phyloP scores from a whole-genome alignment of 92 coral and sea anemone genomes.

The Parazoanthus darwini region DNA sequence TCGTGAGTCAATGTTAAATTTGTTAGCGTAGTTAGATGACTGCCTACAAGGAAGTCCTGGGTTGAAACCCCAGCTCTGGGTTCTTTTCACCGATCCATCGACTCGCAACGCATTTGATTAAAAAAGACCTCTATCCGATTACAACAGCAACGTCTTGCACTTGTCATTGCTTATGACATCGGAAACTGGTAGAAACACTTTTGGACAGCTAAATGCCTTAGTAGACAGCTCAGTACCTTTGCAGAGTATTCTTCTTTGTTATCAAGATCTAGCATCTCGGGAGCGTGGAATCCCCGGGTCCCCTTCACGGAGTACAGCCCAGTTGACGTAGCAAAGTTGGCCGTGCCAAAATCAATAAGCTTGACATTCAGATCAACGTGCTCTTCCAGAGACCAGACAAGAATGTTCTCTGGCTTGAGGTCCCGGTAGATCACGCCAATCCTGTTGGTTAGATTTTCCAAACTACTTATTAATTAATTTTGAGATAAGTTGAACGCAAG shows the following conservation, averaged over 20 bases:
- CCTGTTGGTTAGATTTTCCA: not conserved
- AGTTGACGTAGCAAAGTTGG: conserved; percentile 87
- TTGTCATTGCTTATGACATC: not conserved
- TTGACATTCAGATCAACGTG: conserved; percentile 85
- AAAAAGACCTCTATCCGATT: too few species aligned
- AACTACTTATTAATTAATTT: not conserved
- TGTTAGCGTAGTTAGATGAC: too few species aligned
- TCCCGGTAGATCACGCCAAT: conserved; percentile 93
- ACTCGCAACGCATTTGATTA: too few species aligned
- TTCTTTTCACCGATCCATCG: too few species aligned
- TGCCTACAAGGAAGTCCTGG: too few species aligned
- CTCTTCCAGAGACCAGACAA: conserved; percentile 95
- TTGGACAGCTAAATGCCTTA: too few species aligned
- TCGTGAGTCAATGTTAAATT: too few species aligned
- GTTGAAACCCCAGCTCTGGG: too few species aligned
- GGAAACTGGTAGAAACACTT: not conserved
- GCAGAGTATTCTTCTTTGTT: conserved; percentile 77
- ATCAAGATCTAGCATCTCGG: conserved; percentile 89
- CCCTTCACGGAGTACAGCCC: conserved; percentile 80
- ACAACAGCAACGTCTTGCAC: not conserved
- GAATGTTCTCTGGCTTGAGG: conserved; percentile 90
- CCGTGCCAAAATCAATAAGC: conserved; percentile 96
- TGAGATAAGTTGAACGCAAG: not conserved
- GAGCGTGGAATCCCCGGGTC: conserved; percentile 80
- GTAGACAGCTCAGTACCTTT: not conserved